Evolutionary conservation across 2,797 vertebrate genomes (phyloP).

Genomic region (Karalla daura): DNA sequence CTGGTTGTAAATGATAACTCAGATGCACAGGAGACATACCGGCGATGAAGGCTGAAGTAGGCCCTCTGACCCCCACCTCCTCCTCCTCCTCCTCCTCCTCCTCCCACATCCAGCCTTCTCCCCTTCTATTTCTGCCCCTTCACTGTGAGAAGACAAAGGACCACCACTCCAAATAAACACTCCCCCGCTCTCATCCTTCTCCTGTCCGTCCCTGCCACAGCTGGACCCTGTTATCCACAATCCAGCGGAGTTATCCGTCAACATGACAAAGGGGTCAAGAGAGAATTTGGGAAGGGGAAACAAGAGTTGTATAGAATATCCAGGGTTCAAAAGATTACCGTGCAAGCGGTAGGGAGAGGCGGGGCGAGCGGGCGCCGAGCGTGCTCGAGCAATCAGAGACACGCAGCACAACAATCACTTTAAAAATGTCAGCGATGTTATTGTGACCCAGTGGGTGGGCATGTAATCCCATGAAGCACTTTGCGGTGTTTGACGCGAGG

Average conservation of each 20-base stretch:
- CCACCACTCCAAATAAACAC: slow-evolving; percentile 16
- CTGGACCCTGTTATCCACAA: slow-evolving; percentile 69
- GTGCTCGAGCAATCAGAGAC: neutral
- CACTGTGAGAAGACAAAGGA: slow-evolving; percentile 26
- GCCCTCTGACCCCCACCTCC: neutral
- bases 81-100: too few species aligned
- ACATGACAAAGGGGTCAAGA: slow-evolving; percentile 57
- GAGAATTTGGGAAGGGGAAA: slow-evolving; percentile 38
- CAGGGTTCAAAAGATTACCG: slow-evolving; percentile 25
- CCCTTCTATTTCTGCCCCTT: slow-evolving; percentile 12
- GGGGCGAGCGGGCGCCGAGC: too few species aligned
- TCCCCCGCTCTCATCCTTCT: slow-evolving; percentile 13
- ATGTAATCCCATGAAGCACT: slow-evolving; percentile 37
- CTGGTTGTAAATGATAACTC: slow-evolving; percentile 23
- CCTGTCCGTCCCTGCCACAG: slow-evolving; percentile 58
- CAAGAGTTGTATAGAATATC: slow-evolving; percentile 32
- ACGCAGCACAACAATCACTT: slow-evolving; percentile 15
- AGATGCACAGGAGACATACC: neutral
- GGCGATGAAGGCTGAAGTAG: slow-evolving; percentile 10
- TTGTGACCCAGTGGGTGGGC: slow-evolving; percentile 11
- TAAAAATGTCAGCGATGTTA: slow-evolving; percentile 57
- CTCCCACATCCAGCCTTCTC: neutral
- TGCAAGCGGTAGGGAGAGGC: slow-evolving; percentile 5
- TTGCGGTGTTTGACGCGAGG: slow-evolving; percentile 15
- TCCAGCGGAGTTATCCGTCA: slow-evolving; percentile 62